These are phyloP conservation scores for Tethya wilhelma DNA, from an alignment of 37 sponge, comb jelly and placozoan species.

Conservation along the genomic window DNA sequence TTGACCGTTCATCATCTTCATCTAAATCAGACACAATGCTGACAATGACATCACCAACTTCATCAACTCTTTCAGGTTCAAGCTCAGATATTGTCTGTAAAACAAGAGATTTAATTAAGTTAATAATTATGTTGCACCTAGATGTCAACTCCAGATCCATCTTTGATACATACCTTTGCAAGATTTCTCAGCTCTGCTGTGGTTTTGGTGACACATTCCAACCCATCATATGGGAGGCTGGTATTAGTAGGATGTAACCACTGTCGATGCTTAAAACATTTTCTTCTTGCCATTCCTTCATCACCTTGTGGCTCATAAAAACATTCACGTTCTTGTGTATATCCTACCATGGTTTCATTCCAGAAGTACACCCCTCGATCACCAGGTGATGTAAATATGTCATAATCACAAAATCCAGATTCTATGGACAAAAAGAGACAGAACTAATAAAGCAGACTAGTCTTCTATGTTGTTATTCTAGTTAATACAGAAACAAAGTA, in stretches of 20 bases:
- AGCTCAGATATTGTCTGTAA: neutral
- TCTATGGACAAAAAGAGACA: too few species aligned
- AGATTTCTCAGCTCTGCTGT: conserved; percentile 9
- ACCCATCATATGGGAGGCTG: conserved; percentile 40
- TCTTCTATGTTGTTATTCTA: neutral
- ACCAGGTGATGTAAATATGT: neutral
- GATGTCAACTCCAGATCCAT: neutral
- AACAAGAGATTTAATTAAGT: neutral
- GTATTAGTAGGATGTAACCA: conserved; percentile 6
- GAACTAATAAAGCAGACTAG: too few species aligned
- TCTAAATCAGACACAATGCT: conserved; percentile 1
- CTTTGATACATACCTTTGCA: neutral
- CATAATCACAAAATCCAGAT: conserved; percentile 42
- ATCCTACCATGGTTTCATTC: conserved; percentile 29
- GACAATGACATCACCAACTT: neutral
- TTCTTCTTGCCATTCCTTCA: conserved; percentile 1
- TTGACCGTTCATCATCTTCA: conserved; percentile 26
- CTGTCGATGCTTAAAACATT: neutral
- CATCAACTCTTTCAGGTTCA: neutral
- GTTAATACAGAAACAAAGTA: neutral
- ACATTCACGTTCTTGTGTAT: neutral
- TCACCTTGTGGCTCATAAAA: neutral
- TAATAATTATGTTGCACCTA: neutral
- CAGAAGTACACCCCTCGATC: conserved; percentile 24
- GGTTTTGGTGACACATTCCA: conserved; percentile 14